Evolutionary conservation across 1,140 invertebrate species (phyloP).

Genomic region (Hyposmocoma kahamanoa): DNA sequence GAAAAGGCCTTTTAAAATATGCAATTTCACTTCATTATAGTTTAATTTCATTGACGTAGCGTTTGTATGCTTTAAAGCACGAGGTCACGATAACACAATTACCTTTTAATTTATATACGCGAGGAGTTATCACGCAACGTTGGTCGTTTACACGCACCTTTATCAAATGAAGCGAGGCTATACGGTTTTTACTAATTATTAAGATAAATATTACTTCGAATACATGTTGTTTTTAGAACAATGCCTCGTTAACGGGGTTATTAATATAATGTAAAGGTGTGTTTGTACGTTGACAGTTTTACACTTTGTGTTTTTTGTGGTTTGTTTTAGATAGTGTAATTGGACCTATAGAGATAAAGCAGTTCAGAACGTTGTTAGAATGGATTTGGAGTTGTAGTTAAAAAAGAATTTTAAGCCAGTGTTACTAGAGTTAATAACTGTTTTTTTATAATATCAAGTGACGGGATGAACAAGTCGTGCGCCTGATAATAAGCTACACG

Average conservation of each 20-base stretch:
- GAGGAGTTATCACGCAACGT: conserved; percentile 49
- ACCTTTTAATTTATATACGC: conserved; percentile 71
- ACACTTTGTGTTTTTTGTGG: not conserved
- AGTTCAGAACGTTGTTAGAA: too few species aligned
- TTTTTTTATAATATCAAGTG: too few species aligned
- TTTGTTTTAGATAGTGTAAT: not conserved
- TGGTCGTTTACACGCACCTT: conserved; percentile 48
- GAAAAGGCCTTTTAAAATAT: too few species aligned
- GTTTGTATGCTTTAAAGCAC: conserved; percentile 43
- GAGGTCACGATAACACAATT: conserved; percentile 70
- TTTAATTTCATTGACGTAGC: conserved; percentile 23
- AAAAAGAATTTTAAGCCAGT: too few species aligned
- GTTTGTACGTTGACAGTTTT: conserved; percentile 9
- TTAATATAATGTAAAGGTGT: conserved; percentile 10
- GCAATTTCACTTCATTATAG: not conserved
- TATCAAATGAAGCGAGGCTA: conserved; percentile 57
- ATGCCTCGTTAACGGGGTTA: conserved; percentile 32
- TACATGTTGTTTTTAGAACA: conserved; percentile 49
- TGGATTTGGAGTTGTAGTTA: too few species aligned
- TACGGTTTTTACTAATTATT: conserved; percentile 67
- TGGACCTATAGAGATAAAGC: too few species aligned
- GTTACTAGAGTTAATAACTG: too few species aligned
- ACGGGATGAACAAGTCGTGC: too few species aligned
- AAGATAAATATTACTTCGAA: conserved; percentile 67
- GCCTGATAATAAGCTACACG: too few species aligned